Evolutionary conservation across 1,140 invertebrate species (phyloP).

Genomic region (Zaprionus kolodkinae): DNA sequence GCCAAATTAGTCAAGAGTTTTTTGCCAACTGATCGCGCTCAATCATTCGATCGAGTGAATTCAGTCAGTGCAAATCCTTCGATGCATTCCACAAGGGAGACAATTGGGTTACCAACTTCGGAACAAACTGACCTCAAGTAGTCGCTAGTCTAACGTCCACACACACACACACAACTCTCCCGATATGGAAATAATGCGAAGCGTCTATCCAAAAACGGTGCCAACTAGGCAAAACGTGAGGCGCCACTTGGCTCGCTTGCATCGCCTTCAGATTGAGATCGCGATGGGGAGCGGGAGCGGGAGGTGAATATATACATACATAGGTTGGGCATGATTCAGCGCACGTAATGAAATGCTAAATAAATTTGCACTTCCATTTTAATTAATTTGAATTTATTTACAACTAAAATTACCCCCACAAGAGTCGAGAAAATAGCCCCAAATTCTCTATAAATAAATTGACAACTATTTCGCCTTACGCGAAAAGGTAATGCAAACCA

Average conservation of each 20-base stretch:
- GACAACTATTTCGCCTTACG: slow-evolving; percentile 68
- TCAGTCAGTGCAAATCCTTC: slow-evolving; percentile 48
- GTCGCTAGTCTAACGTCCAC: neutral
- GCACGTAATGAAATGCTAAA: slow-evolving; percentile 76
- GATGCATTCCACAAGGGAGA: slow-evolving; percentile 62
- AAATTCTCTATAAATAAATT: slow-evolving; percentile 71
- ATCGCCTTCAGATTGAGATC: neutral
- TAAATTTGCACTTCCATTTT: slow-evolving; percentile 81
- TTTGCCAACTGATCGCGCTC: slow-evolving; percentile 31
- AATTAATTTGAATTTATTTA: slow-evolving; percentile 81
- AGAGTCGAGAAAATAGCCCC: slow-evolving; percentile 36
- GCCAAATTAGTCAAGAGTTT: slow-evolving; percentile 70
- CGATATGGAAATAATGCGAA: slow-evolving; percentile 59
- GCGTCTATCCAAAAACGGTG: slow-evolving; percentile 52
- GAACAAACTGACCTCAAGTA: slow-evolving; percentile 22
- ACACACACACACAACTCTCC: slow-evolving; percentile 15
- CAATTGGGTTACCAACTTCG: slow-evolving; percentile 21
- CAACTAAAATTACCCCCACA: slow-evolving; percentile 73
- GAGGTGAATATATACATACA: too few relatives aligned
- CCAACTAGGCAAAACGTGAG: slow-evolving; percentile 57
- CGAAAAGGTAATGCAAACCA: slow-evolving; percentile 78
- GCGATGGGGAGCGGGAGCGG: neutral
- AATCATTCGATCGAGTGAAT: too few relatives aligned
- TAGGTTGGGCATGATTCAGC: slow-evolving; percentile 56
- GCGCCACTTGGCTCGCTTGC: slow-evolving; percentile 67